Conservation (phyloP, 2,113 vertebrate species). For the Stomatorhinus ivindoensis region DNA sequence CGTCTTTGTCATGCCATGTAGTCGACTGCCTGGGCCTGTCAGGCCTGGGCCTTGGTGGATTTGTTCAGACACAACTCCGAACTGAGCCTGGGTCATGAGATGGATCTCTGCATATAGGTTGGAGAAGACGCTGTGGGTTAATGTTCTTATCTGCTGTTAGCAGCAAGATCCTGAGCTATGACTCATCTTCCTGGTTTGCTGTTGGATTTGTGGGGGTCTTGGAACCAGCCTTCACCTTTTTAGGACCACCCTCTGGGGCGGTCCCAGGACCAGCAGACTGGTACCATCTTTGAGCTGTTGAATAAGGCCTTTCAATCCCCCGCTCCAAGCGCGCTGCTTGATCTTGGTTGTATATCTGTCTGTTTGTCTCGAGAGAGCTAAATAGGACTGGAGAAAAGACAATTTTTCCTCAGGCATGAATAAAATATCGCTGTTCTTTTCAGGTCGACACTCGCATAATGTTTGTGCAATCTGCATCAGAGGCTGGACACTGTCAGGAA, state of each 20-base stretch:
- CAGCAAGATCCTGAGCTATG: background rate
- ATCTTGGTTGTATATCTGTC: background rate
- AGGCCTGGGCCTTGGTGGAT: conserved; percentile 19
- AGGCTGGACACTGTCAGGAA: background rate
- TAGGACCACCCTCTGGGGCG: no score
- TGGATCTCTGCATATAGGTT: conserved; percentile 1
- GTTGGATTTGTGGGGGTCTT: background rate
- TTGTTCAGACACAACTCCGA: conserved; percentile 47
- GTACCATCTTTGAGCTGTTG: background rate
- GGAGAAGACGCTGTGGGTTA: background rate
- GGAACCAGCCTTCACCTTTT: no score
- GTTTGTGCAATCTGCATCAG: background rate
- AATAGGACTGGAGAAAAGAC: background rate
- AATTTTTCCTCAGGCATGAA: background rate
- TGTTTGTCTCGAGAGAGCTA: background rate
- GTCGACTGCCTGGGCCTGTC: conserved; percentile 58
- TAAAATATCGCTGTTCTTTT: background rate
- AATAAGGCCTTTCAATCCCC: background rate
- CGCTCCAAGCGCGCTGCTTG: background rate
- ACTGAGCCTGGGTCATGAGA: conserved; percentile 34
- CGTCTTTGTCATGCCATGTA: conserved; percentile 58
- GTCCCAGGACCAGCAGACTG: background rate
- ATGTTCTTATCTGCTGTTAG: background rate
- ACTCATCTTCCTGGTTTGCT: background rate
- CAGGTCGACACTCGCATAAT: background rate